A percentile compares a stretch with the other conserved stretches of the same genome.
Evolutionary conservation across 2,888 invertebrate species (phyloP).

Genomic region (Apodemia hepburni): DNA sequence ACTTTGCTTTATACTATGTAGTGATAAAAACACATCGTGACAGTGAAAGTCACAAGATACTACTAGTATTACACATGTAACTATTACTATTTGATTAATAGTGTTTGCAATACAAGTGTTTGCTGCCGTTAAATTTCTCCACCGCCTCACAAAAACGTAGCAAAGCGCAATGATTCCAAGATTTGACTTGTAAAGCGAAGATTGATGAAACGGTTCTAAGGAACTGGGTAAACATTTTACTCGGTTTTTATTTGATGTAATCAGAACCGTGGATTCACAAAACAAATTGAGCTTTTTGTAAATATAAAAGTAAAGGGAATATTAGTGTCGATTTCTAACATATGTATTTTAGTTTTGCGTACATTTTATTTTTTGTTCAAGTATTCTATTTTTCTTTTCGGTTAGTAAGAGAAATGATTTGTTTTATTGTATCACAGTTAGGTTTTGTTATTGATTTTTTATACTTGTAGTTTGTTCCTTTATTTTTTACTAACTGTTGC

Average conservation of each 20-base stretch:
- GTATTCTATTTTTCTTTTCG: no score
- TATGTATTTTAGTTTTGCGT: no score
- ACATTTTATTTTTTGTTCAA: no score
- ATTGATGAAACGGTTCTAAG: slow-evolving; percentile 1
- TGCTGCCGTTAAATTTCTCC: neutral
- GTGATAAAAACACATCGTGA: no score
- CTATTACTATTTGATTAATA: slow-evolving; percentile 1
- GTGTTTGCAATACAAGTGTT: neutral
- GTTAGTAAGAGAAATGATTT: no score
- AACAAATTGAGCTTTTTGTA: slow-evolving; percentile 5
- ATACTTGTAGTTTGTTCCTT: no score
- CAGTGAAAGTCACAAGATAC: neutral
- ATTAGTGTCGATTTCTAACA: neutral
- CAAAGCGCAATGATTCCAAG: neutral
- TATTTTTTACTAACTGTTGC: no score
- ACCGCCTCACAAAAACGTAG: slow-evolving; percentile 2
- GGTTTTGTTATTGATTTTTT: no score
- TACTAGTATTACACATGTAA: neutral
- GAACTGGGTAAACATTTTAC: slow-evolving; percentile 1
- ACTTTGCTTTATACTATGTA: no score
- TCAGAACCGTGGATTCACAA: neutral
- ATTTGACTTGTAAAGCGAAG: slow-evolving; percentile 12
- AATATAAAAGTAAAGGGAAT: neutral
- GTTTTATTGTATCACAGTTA: no score
- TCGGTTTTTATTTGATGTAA: neutral